phyloP scores from a whole-genome alignment of 2,797 vertebrate genomes.

The Enteromius viviparus region DNA sequence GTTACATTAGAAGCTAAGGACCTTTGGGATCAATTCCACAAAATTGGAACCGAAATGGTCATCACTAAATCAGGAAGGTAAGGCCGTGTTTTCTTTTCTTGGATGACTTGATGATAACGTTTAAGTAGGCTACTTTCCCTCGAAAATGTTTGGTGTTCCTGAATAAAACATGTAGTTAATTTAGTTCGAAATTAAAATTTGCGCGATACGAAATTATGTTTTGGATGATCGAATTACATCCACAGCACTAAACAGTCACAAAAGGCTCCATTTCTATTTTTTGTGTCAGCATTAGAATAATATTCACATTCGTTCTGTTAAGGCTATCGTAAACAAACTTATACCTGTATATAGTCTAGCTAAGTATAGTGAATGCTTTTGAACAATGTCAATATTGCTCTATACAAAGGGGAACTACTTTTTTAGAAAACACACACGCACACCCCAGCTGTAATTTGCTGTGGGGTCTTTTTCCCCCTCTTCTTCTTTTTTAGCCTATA shows the following conservation, averaged over 20 bases:
- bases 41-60: constrained; percentile 97
- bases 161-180: neutral
- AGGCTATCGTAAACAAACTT: neutral
- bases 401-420: neutral
- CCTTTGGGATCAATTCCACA: constrained; percentile 97
- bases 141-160: neutral
- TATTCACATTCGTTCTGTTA: neutral
- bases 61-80: constrained; percentile 98
- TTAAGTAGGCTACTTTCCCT: neutral
- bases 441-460: neutral
- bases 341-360: neutral
- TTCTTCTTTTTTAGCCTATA: neutral
- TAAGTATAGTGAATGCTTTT: neutral
- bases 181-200: neutral
- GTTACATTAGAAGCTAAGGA: constrained; percentile 92
- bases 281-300: neutral
- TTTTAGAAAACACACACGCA: neutral
- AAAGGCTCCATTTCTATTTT: neutral
- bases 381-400: neutral
- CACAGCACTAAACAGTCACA: neutral
- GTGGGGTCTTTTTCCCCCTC: neutral
- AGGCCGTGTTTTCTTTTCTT: constrained; percentile 49
- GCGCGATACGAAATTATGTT: neutral
- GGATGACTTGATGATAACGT: neutral
- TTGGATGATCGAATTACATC: neutral